phyloP scores from a whole-genome alignment of 2,113 vertebrate species.

The Progne subis region DNA sequence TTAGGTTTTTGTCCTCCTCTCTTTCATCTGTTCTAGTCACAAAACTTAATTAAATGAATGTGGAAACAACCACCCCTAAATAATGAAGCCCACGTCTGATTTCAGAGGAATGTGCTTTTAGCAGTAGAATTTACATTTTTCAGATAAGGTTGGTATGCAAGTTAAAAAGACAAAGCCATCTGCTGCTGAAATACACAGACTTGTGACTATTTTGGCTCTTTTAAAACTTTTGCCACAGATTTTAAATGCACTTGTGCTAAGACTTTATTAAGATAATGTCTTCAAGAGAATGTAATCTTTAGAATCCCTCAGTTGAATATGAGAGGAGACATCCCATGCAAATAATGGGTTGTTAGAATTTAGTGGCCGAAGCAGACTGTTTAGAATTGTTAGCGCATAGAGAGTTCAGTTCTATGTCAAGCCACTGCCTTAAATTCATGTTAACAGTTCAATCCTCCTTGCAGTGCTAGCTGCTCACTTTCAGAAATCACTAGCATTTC shows the following conservation, averaged over 20 bases:
- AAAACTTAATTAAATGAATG: conserved; percentile 23
- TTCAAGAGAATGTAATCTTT: background rate
- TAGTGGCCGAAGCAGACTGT: background rate
- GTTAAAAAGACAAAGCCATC: conserved; percentile 29
- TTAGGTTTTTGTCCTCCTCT: background rate
- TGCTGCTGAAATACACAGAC: background rate
- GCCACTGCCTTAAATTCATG: background rate
- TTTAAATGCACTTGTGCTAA: background rate
- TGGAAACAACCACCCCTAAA: background rate
- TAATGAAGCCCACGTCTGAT: conserved; percentile 35
- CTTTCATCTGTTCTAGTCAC: background rate
- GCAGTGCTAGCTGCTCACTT: background rate
- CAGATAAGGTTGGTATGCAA: conserved; percentile 57
- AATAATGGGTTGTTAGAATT: background rate
- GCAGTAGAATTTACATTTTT: conserved; percentile 54
- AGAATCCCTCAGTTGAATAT: background rate
- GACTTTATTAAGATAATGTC: background rate
- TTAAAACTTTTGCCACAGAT: background rate
- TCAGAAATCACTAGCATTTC: conserved; percentile 4
- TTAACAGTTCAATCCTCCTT: background rate
- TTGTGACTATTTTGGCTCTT: background rate
- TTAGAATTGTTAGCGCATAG: background rate
- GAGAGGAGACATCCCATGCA: background rate
- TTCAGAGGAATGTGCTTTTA: conserved; percentile 61
- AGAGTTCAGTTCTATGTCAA: background rate